Percentiles rank a stretch among this genome's conserved stretches.
These are phyloP conservation scores for Falco naumanni DNA, from an alignment of 2,797 vertebrate genomes.

Conservation along the genomic window DNA sequence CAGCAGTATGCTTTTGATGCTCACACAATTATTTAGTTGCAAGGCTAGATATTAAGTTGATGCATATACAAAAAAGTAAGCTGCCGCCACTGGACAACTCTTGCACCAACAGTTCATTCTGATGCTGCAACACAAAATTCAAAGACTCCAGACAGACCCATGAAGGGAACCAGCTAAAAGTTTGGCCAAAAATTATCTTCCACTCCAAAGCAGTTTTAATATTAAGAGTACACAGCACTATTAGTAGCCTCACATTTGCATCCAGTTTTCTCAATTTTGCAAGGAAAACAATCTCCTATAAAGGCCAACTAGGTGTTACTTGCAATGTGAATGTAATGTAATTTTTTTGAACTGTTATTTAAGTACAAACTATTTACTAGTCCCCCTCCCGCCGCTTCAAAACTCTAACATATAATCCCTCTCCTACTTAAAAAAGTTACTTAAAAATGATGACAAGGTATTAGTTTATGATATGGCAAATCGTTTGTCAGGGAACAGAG, in stretches of 20 bases:
- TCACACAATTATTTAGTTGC: not conserved
- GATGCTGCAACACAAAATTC: not conserved
- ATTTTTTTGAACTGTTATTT: not conserved
- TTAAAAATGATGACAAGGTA: not conserved
- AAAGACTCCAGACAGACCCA: not conserved
- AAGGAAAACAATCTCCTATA: not conserved
- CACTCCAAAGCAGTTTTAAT: not conserved
- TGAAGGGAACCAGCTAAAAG: not conserved
- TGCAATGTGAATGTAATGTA: not conserved
- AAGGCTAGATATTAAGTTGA: not conserved
- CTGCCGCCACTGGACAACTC: not conserved
- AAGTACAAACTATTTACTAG: not conserved
- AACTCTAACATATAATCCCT: not conserved
- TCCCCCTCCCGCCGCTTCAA: not conserved
- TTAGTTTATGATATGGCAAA: not conserved
- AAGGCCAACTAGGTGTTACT: not conserved
- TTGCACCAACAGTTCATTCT: not conserved
- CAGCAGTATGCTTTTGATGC: not conserved
- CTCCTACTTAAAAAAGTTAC: not conserved
- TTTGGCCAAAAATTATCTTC: not conserved
- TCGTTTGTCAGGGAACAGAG: not conserved
- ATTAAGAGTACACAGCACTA: not conserved
- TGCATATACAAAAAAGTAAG: not conserved
- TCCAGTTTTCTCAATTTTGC: not conserved
- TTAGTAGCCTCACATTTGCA: not conserved